Evolutionary conservation across 1,140 invertebrate species (phyloP), one percentile per base, ranked within the genome.

Genomic region (Drosophila seguyi): DNA sequence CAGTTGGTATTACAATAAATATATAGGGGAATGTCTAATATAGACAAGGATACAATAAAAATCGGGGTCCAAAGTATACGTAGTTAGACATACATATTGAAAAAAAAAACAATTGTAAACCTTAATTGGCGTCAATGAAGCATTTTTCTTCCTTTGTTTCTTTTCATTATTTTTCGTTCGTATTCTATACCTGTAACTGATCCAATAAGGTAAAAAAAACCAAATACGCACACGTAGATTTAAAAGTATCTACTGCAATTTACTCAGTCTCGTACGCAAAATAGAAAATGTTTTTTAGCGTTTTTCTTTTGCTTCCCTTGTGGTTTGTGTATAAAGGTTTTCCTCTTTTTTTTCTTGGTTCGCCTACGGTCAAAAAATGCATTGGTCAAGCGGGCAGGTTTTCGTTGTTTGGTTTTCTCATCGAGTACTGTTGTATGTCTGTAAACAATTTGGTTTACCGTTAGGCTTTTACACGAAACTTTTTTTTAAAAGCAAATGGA

Each of bases 31-130:
- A 61, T 90, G 85, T 88, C 85, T 88, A 88, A 88, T 88, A 90
- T 88, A 88, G 85, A 88, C 85, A 88, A 88, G 85, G 69, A 85
- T 88, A 79, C 66, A 78, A 79, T 79, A 72, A 88, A 87, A 83
- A 76, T 60, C 52, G 59, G 83, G 79, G 84, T 87, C 83, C 75
- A 88, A 81, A 81, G 74, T 79, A 90, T 84, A 79, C 57, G 41
- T 56, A 62, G 39, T 65, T 69, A 62, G 56, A 75, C 57, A 71
- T 66, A 61, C 52, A 53, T 81, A 71, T 67, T 41, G 58, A 74
- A 60, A 66, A 82, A 29, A 74, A 75, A 60, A 66, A 56, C 67
- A 73, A 42, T 76, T 44, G 50, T 68, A 44, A 62, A 62, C 25
- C 52, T 75, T 71, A 56, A 63, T 76, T 72, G 53, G 60, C 61